Percentiles rank a stretch among this genome's conserved stretches.
Evolutionary conservation across 2,888 invertebrate genomes (phyloP).

Genomic region (Hyposoter dolosus): DNA sequence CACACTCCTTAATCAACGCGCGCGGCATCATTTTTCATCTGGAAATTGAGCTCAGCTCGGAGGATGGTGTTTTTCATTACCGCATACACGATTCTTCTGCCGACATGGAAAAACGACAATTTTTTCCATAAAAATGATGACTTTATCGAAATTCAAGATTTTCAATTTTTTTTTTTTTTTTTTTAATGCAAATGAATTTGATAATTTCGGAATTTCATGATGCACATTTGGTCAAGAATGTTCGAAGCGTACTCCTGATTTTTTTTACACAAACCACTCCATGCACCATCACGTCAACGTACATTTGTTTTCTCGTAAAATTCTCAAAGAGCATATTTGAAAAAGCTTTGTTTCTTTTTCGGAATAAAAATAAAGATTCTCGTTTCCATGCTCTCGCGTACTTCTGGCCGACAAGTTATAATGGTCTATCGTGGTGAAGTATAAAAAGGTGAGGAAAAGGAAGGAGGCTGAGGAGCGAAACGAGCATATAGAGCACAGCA

Average conservation of each 20-base stretch:
- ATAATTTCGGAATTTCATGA: too few species aligned
- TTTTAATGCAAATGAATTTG: too few species aligned
- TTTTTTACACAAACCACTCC: too few species aligned
- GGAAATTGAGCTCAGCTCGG: too few species aligned
- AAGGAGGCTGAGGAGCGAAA: conserved; percentile 20
- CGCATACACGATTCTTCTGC: too few species aligned
- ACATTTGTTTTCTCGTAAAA: background rate
- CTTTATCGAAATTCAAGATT: background rate
- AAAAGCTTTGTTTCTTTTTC: conserved; percentile 5
- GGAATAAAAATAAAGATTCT: conserved; percentile 69
- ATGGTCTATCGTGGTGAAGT: conserved; percentile 54
- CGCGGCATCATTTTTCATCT: too few species aligned
- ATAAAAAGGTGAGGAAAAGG: conserved; percentile 30
- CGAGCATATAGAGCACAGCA: conserved; percentile 60
- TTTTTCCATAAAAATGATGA: background rate
- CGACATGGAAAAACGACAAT: too few species aligned
- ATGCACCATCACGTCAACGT: too few species aligned
- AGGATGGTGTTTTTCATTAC: too few species aligned
- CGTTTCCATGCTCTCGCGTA: conserved; percentile 49
- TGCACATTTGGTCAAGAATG: too few species aligned
- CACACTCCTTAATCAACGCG: too few species aligned
- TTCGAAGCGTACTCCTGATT: too few species aligned
- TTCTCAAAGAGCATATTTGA: background rate
- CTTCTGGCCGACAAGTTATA: conserved; percentile 54
- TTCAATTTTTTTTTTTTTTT: background rate